Base-by-base conservation (phyloP, 2,797 vertebrate species). In the Salarias fasciatus region DNA sequence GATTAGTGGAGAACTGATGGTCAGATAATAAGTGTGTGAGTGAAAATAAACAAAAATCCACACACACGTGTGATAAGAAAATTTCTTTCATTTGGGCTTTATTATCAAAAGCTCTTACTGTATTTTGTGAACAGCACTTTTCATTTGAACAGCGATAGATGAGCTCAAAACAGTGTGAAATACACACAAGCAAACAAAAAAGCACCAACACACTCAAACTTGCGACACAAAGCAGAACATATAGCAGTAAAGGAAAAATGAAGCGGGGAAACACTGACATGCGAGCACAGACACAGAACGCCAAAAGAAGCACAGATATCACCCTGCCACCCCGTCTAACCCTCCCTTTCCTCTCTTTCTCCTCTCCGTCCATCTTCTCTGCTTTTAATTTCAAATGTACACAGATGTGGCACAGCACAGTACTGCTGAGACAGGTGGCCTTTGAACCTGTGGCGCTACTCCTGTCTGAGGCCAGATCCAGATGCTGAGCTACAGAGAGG, bases 401-500 rank as follows among this genome's bases (percentile, higher is more conserved):
- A 60, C 18, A 72, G 54, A 61, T 66, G 53, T 61, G 63, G 42
- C 37, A 47, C 67, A 57, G 42, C 12, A 55, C 29, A 42, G 63
- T 43, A 50, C 28, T 24, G 45, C 48, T 61, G 47, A 69, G 67
- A 64, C 63, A 75, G 54, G 56, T 75, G 60, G 65, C 47, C 78
- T 62, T 29, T 14, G n/a, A n/a, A 53, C 40, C 67, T 63, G 43
- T 41, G 57, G 60, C 63, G 44, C 64, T 69, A 37, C 69, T 72
- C 72, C 63, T 71, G 49, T 64, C 64, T 69, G 51, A 67, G 54
- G 67, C 73, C 57, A 47, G 45, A 73, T 84, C 86, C 61, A 61
- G 50, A 73, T 63, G 69, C 82, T 63, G 54, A 72, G 65, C 70
- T 63, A 63, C 10, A 59, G 66, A 85, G 69, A 84, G 81, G 88